Conservation (phyloP, 2,888 invertebrate species). For the Trilocha varians region DNA sequence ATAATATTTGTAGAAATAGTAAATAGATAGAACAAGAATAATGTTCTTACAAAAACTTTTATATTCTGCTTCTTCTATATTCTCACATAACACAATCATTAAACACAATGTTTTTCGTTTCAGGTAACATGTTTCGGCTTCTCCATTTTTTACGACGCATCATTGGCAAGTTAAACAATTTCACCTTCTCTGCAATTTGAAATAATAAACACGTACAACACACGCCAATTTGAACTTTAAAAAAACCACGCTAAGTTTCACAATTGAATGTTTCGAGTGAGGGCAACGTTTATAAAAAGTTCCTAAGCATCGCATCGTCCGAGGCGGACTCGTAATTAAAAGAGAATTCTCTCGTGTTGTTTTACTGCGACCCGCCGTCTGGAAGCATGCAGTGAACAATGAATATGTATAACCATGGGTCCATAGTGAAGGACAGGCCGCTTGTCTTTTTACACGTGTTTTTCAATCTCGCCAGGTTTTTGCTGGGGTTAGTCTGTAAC, state of each 20-base stretch:
- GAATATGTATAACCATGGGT: slow-evolving; percentile 30
- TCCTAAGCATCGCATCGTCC: slow-evolving; percentile 40
- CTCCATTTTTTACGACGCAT: neutral
- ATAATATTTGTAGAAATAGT: too few species aligned
- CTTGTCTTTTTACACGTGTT: slow-evolving; percentile 24
- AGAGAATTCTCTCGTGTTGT: slow-evolving; percentile 47
- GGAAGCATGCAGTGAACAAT: slow-evolving; percentile 33
- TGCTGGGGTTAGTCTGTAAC: neutral
- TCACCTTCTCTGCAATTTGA: neutral
- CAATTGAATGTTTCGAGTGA: slow-evolving; percentile 20
- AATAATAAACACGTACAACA: neutral
- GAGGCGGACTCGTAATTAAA: slow-evolving; percentile 41
- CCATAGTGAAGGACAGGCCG: slow-evolving; percentile 30
- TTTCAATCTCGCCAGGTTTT: slow-evolving; percentile 6
- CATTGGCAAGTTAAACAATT: neutral
- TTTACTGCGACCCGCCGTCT: slow-evolving; percentile 43
- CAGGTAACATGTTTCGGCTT: neutral
- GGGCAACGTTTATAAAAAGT: slow-evolving; percentile 37
- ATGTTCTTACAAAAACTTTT: too few species aligned
- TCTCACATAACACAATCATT: too few species aligned
- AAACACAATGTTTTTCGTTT: too few species aligned
- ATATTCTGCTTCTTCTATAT: too few species aligned
- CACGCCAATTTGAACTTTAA: neutral
- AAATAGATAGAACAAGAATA: too few species aligned
- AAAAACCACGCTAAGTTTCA: slow-evolving; percentile 16